Conservation (phyloP, 2,888 invertebrate species). For the Cerastis leucographa region DNA sequence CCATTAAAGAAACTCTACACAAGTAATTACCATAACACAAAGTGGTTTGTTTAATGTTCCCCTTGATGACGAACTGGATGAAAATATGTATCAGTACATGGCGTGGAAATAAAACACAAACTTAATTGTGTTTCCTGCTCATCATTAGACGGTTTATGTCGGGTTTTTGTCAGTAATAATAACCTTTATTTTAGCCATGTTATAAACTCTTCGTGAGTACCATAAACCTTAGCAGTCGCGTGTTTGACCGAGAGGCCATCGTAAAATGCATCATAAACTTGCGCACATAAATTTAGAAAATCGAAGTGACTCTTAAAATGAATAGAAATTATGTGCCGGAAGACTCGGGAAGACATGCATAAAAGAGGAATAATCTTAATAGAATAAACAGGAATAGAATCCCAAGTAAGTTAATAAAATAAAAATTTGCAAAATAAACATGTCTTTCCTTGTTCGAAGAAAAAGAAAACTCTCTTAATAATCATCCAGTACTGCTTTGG, state of each 20-base stretch:
- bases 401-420: slow-evolving; percentile 56
- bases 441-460: slow-evolving; percentile 66
- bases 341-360: slow-evolving; percentile 34
- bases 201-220: slow-evolving; percentile 83
- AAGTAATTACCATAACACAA: slow-evolving; percentile 86
- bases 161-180: slow-evolving; percentile 68
- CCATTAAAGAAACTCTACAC: slow-evolving; percentile 86
- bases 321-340: slow-evolving; percentile 72
- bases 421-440: slow-evolving; percentile 62
- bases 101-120: slow-evolving; percentile 63
- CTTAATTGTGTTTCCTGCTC: slow-evolving; percentile 51
- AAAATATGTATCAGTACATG: slow-evolving; percentile 67
- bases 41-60: slow-evolving; percentile 81
- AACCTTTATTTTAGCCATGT: slow-evolving; percentile 80
- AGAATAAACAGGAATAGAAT: slow-evolving; percentile 47
- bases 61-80: slow-evolving; percentile 75
- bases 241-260: slow-evolving; percentile 87
- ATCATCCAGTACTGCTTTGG: slow-evolving; percentile 80
- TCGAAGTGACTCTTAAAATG: slow-evolving; percentile 80
- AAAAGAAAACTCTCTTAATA: slow-evolving; percentile 79
- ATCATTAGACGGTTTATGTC: slow-evolving; percentile 48
- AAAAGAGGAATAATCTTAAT: slow-evolving; percentile 54
- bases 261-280: slow-evolving; percentile 87
- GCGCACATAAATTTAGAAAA: slow-evolving; percentile 85
- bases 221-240: slow-evolving; percentile 85